phyloP scores from a whole-genome alignment of 2,888 invertebrate species.

The Sylvicola fuscatus region DNA sequence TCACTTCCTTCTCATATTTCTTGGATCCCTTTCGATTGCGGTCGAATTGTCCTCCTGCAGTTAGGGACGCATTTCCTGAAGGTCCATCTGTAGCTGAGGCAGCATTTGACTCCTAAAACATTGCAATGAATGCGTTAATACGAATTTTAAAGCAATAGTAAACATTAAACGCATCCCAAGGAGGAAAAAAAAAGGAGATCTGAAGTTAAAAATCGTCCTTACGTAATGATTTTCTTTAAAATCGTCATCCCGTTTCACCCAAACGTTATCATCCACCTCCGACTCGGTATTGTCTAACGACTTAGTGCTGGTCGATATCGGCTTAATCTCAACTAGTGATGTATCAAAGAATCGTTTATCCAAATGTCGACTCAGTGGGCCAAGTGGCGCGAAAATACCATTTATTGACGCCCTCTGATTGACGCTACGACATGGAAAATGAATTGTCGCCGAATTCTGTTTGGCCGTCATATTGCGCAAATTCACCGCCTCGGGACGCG shows the following conservation, averaged over 20 bases:
- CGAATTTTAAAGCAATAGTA: too few species aligned
- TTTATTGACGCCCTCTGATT: constrained; percentile 36
- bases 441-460: constrained; percentile 39
- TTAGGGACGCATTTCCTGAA: neutral
- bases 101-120: neutral
- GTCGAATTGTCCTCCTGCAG: neutral
- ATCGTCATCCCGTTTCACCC: constrained; percentile 8
- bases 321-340: constrained; percentile 57
- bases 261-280: constrained; percentile 8
- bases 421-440: constrained; percentile 38
- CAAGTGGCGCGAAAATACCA: constrained; percentile 29
- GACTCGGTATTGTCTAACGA: constrained; percentile 14
- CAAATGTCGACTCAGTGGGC: constrained; percentile 34
- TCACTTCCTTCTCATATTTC: neutral
- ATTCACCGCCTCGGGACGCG: constrained; percentile 16
- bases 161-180: too few species aligned
- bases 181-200: too few species aligned
- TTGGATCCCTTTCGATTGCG: neutral
- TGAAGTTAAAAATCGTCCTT: too few species aligned
- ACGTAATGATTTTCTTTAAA: neutral
- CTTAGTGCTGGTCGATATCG: constrained; percentile 23
- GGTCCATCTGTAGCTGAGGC: neutral
- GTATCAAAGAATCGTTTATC: constrained; percentile 68
- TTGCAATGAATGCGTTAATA: neutral
- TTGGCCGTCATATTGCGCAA: constrained; percentile 15